Percentiles rank a stretch among this genome's conserved stretches.
phyloP scores from a whole-genome alignment of 64 coral and sea anemone species.

The Stylophora pistillata region DNA sequence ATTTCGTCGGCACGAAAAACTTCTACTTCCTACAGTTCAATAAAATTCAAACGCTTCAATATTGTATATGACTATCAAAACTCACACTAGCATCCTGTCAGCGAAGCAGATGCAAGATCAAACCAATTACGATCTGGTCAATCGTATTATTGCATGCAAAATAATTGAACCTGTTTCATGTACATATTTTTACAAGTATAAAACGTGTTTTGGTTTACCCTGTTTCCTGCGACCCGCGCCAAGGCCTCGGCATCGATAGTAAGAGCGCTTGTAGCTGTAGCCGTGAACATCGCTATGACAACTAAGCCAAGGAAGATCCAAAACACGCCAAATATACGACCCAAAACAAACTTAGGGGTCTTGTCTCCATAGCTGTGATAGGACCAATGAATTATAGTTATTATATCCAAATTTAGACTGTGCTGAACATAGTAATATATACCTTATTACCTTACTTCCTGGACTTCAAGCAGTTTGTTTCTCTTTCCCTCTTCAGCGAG shows the following conservation, averaged over 20 bases:
- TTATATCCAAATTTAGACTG: neutral
- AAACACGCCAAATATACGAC: conserved; percentile 73
- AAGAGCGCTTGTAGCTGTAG: conserved; percentile 63
- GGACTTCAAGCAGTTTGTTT: too few relatives aligned
- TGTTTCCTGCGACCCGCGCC: conserved; percentile 12
- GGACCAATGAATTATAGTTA: neutral
- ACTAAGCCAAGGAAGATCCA: conserved; percentile 78
- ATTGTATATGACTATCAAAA: too few relatives aligned
- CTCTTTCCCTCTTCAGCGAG: too few relatives aligned
- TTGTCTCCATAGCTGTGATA: conserved; percentile 75
- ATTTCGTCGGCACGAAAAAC: too few relatives aligned
- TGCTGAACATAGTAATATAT: neutral
- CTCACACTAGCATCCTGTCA: too few relatives aligned
- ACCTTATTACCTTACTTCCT: too few relatives aligned
- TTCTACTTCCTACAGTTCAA: too few relatives aligned
- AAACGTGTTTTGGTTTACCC: conserved; percentile 1
- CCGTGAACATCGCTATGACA: conserved; percentile 81
- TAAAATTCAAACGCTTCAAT: too few relatives aligned
- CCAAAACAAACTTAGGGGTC: conserved; percentile 75
- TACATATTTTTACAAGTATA: neutral
- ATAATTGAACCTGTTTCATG: too few relatives aligned
- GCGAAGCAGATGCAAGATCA: too few relatives aligned
- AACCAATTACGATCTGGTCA: too few relatives aligned
- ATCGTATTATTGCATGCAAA: too few relatives aligned
- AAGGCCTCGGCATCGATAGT: neutral